Percentiles rank a stretch among this genome's conserved stretches.
Conservation (phyloP, 2,888 invertebrate genomes). For the Allolobophora icterica region DNA sequence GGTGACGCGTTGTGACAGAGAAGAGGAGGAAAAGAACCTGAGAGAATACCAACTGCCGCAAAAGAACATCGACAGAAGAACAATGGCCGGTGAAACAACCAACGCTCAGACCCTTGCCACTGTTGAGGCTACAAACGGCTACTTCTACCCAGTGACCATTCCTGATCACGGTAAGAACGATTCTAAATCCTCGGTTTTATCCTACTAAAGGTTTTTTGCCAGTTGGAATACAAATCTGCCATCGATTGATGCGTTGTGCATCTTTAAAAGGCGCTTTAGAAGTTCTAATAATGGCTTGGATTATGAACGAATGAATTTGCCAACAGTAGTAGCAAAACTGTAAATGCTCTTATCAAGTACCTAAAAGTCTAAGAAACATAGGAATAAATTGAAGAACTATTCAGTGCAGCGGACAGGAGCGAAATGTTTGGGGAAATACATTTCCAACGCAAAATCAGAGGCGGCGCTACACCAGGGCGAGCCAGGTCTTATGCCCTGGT, state of each 20-base stretch:
- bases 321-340: too few relatives aligned
- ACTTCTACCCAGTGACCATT: slow-evolving; percentile 28
- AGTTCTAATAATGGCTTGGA: too few relatives aligned
- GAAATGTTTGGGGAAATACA: neutral
- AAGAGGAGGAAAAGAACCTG: neutral
- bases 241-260: too few relatives aligned
- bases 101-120: neutral
- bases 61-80: neutral
- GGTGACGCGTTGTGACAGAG: neutral
- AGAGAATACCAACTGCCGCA: neutral
- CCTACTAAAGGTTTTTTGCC: neutral
- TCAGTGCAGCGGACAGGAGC: neutral
- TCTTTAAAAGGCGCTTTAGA: too few relatives aligned
- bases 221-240: neutral
- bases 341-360: too few relatives aligned
- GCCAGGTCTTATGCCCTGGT: too few relatives aligned
- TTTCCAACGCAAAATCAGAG: neutral
- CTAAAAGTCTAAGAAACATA: too few relatives aligned
- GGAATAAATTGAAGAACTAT: too few relatives aligned
- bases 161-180: slow-evolving; percentile 25
- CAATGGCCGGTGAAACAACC: slow-evolving; percentile 24
- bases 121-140: slow-evolving; percentile 15
- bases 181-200: neutral
- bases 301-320: too few relatives aligned
- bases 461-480: too few relatives aligned